Evolutionary conservation across 2,888 invertebrate species (phyloP), one percentile per base, ranked within the genome.

Genomic region (Trypoxylon attenuatum): DNA sequence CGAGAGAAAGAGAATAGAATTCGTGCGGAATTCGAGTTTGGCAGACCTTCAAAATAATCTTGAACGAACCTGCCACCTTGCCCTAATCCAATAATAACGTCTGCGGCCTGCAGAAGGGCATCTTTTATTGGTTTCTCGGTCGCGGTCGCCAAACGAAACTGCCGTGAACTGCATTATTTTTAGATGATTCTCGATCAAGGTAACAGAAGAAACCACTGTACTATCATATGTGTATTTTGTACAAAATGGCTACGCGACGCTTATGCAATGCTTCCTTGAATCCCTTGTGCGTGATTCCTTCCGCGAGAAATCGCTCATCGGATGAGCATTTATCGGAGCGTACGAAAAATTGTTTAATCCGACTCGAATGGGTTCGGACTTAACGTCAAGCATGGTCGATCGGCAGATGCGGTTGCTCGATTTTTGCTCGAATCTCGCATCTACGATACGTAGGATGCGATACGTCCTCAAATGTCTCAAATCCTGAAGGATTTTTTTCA

Each of bases 191-290:
- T 65, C 60, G 50, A 54, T 18, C 62, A 69, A 71, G 47, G 56
- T 41, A 55, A 42, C 18, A 22, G 19, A 49, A 42, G 49, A 16
- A 41, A 46, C 21, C n/a, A n/a, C n/a, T n/a, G n/a, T n/a, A n/a
- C n/a, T 64, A 62, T 41, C 47, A 23, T 29, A 69, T 33, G 38
- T 57, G 59, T 56, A 47, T 57, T 55, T 73, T 74, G 67, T 61
- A 82, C 83, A 86, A 86, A 76, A 87, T 87, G 86, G 86, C 82
- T 61, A 77, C 79, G 27, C 75, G n/a, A n/a, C n/a, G n/a, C 80
- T 87, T 87, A 86, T 80, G 86, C 85, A 86, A 87, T 67, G 60
- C 39, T 58, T 71, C n/a, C n/a, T n/a, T n/a, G n/a, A n/a, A n/a
- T n/a, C n/a, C n/a, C n/a, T n/a, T n/a, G n/a, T n/a, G n/a, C n/a